phyloP scores from a whole-genome alignment of 2,888 invertebrate species.

The Atrina japonica region DNA sequence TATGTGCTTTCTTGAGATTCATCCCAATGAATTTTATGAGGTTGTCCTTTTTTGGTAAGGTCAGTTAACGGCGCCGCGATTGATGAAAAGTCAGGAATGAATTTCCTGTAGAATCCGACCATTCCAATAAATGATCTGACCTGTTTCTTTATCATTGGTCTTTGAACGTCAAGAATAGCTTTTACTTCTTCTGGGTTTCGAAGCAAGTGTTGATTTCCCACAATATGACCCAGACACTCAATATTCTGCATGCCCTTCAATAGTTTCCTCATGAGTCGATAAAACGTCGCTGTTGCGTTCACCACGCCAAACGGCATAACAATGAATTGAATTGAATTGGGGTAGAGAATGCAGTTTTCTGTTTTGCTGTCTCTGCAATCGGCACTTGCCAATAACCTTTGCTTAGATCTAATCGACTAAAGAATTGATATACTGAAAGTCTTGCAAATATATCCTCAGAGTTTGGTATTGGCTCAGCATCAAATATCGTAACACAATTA shows the following conservation, averaged over 20 bases:
- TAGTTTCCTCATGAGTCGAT: conserved; percentile 45
- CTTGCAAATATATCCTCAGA: conserved; percentile 53
- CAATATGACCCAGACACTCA: conserved; percentile 37
- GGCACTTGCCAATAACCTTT: too few relatives aligned
- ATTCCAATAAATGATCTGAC: conserved; percentile 43
- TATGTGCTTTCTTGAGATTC: conserved; percentile 6
- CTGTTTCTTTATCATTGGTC: conserved; percentile 40
- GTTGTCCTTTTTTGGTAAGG: conserved; percentile 42
- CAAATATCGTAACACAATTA: conserved; percentile 53
- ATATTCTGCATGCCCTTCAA: conserved; percentile 34
- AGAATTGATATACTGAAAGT: conserved; percentile 39
- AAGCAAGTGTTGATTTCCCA: too few relatives aligned
- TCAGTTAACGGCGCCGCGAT: conserved; percentile 46
- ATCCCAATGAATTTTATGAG: conserved; percentile 39
- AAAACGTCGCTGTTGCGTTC: conserved; percentile 38
- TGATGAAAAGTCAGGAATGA: conserved; percentile 43
- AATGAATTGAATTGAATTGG: conserved; percentile 42
- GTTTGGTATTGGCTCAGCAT: conserved; percentile 56
- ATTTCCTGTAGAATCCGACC: conserved; percentile 37
- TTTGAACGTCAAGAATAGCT: conserved; percentile 6
- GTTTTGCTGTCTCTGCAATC: conserved; percentile 25
- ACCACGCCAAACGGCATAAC: conserved; percentile 48
- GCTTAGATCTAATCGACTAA: conserved; percentile 47
- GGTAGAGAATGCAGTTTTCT: conserved; percentile 47
- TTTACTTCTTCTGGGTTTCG: too few relatives aligned